Conservation (phyloP, 2,888 invertebrate species). For the Cataglyphis cursor region DNA sequence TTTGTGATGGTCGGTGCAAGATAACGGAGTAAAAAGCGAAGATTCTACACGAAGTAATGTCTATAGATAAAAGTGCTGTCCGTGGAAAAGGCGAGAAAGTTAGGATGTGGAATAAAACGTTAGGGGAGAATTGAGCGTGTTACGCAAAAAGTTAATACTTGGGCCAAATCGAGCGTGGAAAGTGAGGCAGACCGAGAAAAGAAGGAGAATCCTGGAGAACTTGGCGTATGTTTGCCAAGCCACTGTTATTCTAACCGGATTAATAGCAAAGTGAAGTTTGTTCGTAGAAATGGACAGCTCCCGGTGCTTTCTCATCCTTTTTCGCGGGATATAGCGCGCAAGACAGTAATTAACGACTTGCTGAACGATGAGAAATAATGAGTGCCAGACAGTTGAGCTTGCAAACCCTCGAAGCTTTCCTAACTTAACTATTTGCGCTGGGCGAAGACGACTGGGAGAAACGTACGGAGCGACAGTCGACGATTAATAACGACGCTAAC, state of each 20-base stretch:
- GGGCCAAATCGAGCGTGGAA: conserved; percentile 51
- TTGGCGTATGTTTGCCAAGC: conserved; percentile 75
- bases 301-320: conserved; percentile 61
- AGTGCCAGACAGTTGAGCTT: conserved; percentile 62
- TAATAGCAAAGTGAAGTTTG: conserved; percentile 77
- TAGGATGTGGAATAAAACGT: conserved; percentile 36
- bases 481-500: conserved; percentile 58
- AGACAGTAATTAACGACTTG: conserved; percentile 75
- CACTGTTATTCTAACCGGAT: conserved; percentile 71
- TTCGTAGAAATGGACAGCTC: conserved; percentile 72
- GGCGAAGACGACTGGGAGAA: conserved; percentile 50
- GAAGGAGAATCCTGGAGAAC: conserved; percentile 44
- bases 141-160: conserved; percentile 55
- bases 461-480: conserved; percentile 58
- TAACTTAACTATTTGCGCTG: conserved; percentile 58
- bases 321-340: conserved; percentile 60
- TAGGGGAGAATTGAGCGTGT: conserved; percentile 41
- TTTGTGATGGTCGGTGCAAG: conserved; percentile 26
- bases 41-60: conserved; percentile 26
- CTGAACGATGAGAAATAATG: conserved; percentile 74
- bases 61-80: conserved; percentile 29
- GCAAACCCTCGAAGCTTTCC: conserved; percentile 61
- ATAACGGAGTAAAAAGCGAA: conserved; percentile 39
- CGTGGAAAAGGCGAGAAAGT: conserved; percentile 25
- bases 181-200: conserved; percentile 38